Percentiles rank a stretch among this genome's conserved stretches.
phyloP scores from a whole-genome alignment of 2,888 invertebrate genomes.

The Pollenia labialis region DNA sequence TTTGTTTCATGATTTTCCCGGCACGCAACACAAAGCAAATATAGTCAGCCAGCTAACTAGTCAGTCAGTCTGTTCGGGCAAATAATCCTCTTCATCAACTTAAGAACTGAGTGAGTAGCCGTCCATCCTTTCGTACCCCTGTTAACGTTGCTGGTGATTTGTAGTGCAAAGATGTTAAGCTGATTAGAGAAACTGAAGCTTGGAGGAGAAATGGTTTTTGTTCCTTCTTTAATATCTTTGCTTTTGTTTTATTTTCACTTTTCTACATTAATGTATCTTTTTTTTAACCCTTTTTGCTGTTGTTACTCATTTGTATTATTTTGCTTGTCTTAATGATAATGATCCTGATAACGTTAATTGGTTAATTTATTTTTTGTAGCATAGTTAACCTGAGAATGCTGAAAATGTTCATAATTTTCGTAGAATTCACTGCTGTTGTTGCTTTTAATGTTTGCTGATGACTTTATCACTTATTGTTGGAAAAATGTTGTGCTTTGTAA shows the following conservation, averaged over 20 bases:
- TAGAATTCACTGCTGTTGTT: background rate
- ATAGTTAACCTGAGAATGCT: slow-evolving; percentile 78
- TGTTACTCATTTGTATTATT: slow-evolving; percentile 27
- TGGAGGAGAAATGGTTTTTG: slow-evolving; percentile 16
- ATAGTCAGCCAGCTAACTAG: background rate
- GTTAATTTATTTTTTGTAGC: slow-evolving; percentile 79
- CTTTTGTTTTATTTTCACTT: slow-evolving; percentile 30
- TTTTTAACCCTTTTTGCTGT: background rate
- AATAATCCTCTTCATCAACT: slow-evolving; percentile 46
- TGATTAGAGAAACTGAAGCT: slow-evolving; percentile 77
- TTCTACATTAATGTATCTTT: background rate
- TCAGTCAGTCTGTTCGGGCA: slow-evolving; percentile 1
- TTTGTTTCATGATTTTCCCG: background rate
- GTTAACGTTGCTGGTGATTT: slow-evolving; percentile 15
- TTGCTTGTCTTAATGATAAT: slow-evolving; percentile 11
- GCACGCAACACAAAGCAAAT: background rate
- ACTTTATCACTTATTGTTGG: slow-evolving; percentile 26
- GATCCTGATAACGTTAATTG: slow-evolving; percentile 24
- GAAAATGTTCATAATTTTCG: background rate
- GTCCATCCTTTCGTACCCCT: background rate
- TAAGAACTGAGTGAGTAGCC: slow-evolving; percentile 35
- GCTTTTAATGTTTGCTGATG: background rate
- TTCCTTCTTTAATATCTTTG: background rate
- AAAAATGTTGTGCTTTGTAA: background rate
- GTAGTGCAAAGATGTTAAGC: slow-evolving; percentile 74